These are phyloP conservation scores for Podocnemis expansa DNA, from an alignment of 2,113 vertebrate species.

Conservation along the genomic window DNA sequence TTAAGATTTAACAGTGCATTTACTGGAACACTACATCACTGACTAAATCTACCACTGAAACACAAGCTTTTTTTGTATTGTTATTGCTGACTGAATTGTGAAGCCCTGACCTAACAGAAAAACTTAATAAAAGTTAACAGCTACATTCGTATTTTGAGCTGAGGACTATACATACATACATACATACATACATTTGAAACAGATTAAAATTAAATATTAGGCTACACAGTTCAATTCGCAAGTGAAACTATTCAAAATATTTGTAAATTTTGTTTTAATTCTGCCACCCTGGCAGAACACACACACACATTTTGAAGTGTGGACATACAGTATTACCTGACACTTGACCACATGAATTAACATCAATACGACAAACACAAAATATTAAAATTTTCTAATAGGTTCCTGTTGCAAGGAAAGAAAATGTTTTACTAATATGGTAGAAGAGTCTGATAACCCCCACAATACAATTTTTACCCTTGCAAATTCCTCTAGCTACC, in stretches of 20 bases:
- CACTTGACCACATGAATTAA: neutral
- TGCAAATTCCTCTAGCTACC: neutral
- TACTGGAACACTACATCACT: rapidly evolving
- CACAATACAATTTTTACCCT: neutral
- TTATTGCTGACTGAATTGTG: neutral
- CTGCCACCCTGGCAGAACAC: neutral
- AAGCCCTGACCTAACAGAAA: neutral
- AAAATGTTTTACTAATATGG: neutral
- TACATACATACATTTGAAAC: neutral
- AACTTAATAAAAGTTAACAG: neutral
- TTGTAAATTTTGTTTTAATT: neutral
- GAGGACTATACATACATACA: neutral
- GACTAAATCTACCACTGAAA: neutral
- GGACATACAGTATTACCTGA: neutral
- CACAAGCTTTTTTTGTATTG: neutral
- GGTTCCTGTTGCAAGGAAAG: neutral
- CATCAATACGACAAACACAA: neutral
- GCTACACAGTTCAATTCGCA: neutral
- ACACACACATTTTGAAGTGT: neutral
- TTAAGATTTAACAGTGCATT: neutral
- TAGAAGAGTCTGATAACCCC: neutral
- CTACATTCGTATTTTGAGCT: neutral
- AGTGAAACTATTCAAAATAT: neutral
- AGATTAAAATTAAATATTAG: neutral
- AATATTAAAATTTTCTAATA: neutral